These are phyloP conservation scores for Uropsilus gracilis DNA, from an alignment of 2,113 vertebrate genomes.

Conservation along the genomic window DNA sequence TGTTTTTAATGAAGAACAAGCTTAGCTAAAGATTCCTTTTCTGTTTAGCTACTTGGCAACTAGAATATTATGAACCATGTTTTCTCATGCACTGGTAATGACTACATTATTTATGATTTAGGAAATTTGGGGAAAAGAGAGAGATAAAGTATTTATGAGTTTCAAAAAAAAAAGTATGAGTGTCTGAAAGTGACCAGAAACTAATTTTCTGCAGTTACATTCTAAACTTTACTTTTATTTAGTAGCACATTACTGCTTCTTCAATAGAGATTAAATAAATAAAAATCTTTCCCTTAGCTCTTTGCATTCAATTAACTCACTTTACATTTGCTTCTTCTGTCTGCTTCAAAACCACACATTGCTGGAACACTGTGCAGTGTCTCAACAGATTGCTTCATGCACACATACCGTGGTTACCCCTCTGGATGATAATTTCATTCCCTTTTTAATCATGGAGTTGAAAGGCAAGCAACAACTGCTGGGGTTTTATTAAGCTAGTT, in stretches of 20 bases:
- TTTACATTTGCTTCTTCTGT: slow-evolving; percentile 47
- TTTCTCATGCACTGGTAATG: neutral
- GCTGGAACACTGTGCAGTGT: slow-evolving; percentile 41
- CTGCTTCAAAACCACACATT: neutral
- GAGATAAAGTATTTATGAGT: neutral
- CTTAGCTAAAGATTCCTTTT: neutral
- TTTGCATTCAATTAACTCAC: slow-evolving; percentile 63
- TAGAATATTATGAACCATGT: neutral
- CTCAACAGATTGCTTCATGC: slow-evolving; percentile 5
- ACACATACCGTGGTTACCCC: neutral
- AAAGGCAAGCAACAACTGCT: slow-evolving; percentile 66
- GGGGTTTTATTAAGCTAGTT: slow-evolving; percentile 61
- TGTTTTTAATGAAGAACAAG: neutral
- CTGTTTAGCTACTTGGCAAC: neutral
- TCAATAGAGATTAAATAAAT: neutral
- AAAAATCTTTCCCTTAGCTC: neutral
- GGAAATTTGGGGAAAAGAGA: neutral
- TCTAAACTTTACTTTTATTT: neutral
- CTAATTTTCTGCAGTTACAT: neutral
- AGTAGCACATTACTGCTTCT: neutral
- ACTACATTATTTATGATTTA: neutral
- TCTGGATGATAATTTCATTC: slow-evolving; percentile 43
- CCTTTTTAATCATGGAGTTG: slow-evolving; percentile 66
- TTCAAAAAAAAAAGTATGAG: neutral
- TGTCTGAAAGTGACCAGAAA: neutral